A percentile compares a stretch with the other conserved stretches of the same genome.
These are phyloP conservation scores for Drosophila conformis DNA, from an alignment of 2,888 invertebrate genomes.

Conservation along the genomic window DNA sequence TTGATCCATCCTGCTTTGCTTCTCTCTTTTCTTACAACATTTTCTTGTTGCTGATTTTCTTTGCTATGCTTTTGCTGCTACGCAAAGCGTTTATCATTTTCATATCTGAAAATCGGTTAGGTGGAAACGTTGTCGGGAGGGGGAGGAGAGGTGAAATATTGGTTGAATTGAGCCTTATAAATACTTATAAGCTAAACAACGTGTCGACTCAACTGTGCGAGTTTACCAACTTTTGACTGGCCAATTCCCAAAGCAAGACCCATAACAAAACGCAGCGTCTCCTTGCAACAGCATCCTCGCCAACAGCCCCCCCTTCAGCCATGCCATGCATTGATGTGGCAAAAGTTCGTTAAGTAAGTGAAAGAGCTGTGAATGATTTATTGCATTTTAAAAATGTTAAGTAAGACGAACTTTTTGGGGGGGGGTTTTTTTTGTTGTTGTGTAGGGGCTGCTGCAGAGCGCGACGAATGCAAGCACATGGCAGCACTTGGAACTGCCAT, in stretches of 20 bases:
- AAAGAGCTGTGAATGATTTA: slow-evolving; percentile 81
- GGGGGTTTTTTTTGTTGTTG: neutral
- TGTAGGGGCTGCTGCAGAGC: neutral
- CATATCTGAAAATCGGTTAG: slow-evolving; percentile 1
- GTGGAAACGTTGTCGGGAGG: neutral
- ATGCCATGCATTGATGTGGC: slow-evolving; percentile 48
- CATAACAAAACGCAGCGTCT: neutral
- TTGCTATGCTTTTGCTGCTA: slow-evolving; percentile 2
- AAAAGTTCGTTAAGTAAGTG: slow-evolving; percentile 80
- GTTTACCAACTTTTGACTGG: slow-evolving; percentile 58
- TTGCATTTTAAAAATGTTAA: slow-evolving; percentile 79
- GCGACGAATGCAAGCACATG: slow-evolving; percentile 24
- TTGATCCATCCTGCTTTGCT: slow-evolving; percentile 8
- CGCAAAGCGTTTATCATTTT: slow-evolving; percentile 43
- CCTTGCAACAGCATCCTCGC: neutral
- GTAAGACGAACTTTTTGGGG: slow-evolving; percentile 54
- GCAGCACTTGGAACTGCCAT: slow-evolving; percentile 47
- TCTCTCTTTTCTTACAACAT: neutral
- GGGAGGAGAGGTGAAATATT: slow-evolving; percentile 1
- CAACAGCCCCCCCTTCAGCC: neutral
- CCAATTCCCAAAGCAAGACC: slow-evolving; percentile 41
- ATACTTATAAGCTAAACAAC: slow-evolving; percentile 63
- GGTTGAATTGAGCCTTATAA: slow-evolving; percentile 34
- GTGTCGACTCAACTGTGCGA: slow-evolving; percentile 40
- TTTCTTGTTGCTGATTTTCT: neutral